A percentile compares a stretch with the other conserved stretches of the same genome.
Conservation (phyloP, 2,113 vertebrate species). For the Pseudorhombus dupliciocellatus region DNA sequence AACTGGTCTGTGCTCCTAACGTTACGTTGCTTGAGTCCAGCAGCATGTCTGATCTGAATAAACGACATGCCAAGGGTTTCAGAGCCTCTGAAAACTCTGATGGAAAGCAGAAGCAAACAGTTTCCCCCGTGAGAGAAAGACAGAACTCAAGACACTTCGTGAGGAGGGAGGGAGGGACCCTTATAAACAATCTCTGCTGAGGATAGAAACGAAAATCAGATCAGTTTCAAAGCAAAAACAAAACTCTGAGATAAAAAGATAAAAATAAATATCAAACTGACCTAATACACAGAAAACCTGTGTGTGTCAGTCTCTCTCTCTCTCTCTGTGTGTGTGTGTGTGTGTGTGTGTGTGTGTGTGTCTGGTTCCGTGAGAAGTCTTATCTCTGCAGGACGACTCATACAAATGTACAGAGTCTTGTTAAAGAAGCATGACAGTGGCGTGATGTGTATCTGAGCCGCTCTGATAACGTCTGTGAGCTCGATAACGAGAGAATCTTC, state of each 20-base stretch:
- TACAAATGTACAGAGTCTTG: conserved; percentile 54
- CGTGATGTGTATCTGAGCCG: conserved; percentile 45
- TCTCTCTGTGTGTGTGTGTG: not conserved
- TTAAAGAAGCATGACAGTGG: conserved; percentile 62
- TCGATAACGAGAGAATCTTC: not conserved
- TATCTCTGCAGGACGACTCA: conserved; percentile 50
- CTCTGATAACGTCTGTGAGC: conserved; percentile 23
- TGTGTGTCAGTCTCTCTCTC: too few species aligned
- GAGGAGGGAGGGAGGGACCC: conserved; percentile 13
- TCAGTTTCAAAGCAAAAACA: conserved; percentile 57
- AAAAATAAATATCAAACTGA: conserved; percentile 33
- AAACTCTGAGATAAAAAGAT: conserved; percentile 47
- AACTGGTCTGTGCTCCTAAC: too few species aligned
- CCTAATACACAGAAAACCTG: not conserved
- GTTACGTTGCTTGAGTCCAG: too few species aligned
- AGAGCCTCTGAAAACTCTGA: too few species aligned
- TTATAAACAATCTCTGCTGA: conserved; percentile 60
- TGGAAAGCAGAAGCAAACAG: too few species aligned
- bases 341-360: not conserved
- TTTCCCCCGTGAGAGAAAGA: too few species aligned
- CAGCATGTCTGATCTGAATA: too few species aligned
- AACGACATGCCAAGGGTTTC: too few species aligned
- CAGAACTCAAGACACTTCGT: too few species aligned
- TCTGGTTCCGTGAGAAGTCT: conserved; percentile 56
- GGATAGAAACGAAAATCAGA: conserved; percentile 53